Percentiles rank a stretch among this genome's conserved stretches.
Conservation (phyloP, 2,888 invertebrate genomes). For the Andrena praecox region DNA sequence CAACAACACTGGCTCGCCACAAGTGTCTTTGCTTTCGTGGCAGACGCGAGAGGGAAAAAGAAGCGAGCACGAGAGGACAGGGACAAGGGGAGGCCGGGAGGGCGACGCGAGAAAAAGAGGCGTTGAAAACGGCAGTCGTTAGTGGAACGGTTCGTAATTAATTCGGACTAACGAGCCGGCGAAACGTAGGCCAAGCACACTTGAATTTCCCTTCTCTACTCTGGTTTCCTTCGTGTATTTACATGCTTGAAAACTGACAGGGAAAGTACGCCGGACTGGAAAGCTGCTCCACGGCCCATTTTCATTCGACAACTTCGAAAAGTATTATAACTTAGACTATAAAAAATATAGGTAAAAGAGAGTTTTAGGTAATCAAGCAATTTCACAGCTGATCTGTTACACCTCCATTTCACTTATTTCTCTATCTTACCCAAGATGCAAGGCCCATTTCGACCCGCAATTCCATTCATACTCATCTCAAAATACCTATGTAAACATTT, state of each 20-base stretch:
- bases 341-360: too few species aligned
- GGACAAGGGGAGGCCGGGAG: constrained; percentile 45
- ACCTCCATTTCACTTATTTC: too few species aligned
- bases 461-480: too few species aligned
- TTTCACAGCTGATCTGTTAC: too few species aligned
- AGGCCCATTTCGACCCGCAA: too few species aligned
- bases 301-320: too few species aligned
- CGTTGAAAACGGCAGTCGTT: constrained; percentile 81
- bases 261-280: constrained; percentile 1
- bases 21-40: constrained; percentile 54
- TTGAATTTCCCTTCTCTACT: constrained; percentile 48
- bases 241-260: constrained; percentile 14
- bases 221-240: constrained; percentile 12
- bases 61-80: constrained; percentile 10
- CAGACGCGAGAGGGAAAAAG: constrained; percentile 14
- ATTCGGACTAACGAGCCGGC: constrained; percentile 78
- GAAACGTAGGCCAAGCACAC: constrained; percentile 55
- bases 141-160: constrained; percentile 80
- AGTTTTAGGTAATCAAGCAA: too few species aligned
- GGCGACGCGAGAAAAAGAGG: constrained; percentile 74
- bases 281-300: too few species aligned
- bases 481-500: too few species aligned
- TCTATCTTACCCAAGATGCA: too few species aligned
- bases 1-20: constrained; percentile 62
- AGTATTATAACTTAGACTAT: too few species aligned